These are phyloP conservation scores for Phrynocephalus vlangalii DNA, from an alignment of 2,797 vertebrate genomes.

Conservation along the genomic window DNA sequence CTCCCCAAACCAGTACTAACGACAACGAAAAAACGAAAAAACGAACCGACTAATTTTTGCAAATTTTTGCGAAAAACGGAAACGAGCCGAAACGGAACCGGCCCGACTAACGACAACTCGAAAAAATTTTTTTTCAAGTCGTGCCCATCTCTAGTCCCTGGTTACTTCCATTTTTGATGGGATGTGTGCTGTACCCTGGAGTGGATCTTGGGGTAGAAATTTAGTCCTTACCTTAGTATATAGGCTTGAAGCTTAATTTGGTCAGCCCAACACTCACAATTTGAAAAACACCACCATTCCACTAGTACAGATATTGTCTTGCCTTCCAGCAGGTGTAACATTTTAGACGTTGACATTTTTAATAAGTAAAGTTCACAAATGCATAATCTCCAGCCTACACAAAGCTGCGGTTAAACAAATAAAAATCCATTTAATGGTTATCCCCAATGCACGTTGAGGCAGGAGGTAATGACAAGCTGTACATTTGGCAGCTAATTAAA, in stretches of 20 bases:
- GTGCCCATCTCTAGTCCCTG: too few species aligned
- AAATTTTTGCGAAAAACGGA: too few species aligned
- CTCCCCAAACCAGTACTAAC: too few species aligned
- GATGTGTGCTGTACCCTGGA: too few species aligned
- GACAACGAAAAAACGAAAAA: too few species aligned
- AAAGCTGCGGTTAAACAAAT: conserved; percentile 58
- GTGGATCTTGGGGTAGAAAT: too few species aligned
- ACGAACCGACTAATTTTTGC: too few species aligned
- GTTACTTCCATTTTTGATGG: too few species aligned
- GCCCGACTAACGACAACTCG: too few species aligned
- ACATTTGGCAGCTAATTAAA: conserved; percentile 57
- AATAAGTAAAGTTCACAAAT: conserved; percentile 39
- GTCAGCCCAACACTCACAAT: background rate
- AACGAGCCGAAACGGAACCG: too few species aligned
- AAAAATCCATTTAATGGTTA: conserved; percentile 53
- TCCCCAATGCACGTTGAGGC: conserved; percentile 55
- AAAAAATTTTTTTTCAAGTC: too few species aligned
- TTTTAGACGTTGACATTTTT: conserved; percentile 48
- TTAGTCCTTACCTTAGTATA: background rate
- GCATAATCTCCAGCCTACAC: conserved; percentile 7
- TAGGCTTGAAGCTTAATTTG: background rate
- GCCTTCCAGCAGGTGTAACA: conserved; percentile 38
- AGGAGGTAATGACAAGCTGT: conserved; percentile 48
- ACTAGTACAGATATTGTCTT: background rate
- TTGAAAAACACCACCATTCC: background rate